A percentile compares a stretch with the other conserved stretches of the same genome.
Conservation (phyloP, 2,888 invertebrate genomes). For the Apeira syringaria region DNA sequence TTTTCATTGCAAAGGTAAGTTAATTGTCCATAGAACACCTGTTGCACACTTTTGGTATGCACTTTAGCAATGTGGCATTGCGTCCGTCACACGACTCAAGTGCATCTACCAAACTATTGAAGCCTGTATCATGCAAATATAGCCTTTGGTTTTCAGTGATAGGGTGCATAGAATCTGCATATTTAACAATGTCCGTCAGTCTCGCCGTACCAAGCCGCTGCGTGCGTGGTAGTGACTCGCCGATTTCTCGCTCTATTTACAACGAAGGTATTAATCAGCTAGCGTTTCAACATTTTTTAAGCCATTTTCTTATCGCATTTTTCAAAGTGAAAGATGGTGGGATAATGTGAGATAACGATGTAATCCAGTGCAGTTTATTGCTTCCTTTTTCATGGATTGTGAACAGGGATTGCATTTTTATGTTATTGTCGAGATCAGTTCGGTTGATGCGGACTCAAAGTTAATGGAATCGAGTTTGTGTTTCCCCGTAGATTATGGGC, state of each 20-base stretch:
- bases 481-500: too few species aligned
- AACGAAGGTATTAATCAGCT: conserved; percentile 60
- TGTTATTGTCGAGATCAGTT: not conserved
- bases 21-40: conserved; percentile 45
- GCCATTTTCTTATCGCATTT: conserved; percentile 9
- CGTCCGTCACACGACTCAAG: conserved; percentile 41
- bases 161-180: conserved; percentile 21
- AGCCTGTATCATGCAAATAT: conserved; percentile 10
- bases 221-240: conserved; percentile 56
- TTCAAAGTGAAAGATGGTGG: conserved; percentile 20
- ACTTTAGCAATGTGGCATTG: conserved; percentile 57
- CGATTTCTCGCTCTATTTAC: conserved; percentile 74
- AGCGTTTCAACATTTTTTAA: conserved; percentile 54
- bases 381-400: conserved; percentile 9
- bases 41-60: conserved; percentile 54
- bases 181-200: conserved; percentile 16
- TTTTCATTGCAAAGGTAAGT: conserved; percentile 45
- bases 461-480: too few species aligned
- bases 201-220: conserved; percentile 31
- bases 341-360: conserved; percentile 9
- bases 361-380: conserved; percentile 3
- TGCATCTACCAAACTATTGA: conserved; percentile 27
- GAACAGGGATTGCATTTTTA: not conserved
- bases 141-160: conserved; percentile 11
- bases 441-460: too few species aligned